Conservation (phyloP, 2,113 vertebrate genomes). For the Phaethornis superciliosus region DNA sequence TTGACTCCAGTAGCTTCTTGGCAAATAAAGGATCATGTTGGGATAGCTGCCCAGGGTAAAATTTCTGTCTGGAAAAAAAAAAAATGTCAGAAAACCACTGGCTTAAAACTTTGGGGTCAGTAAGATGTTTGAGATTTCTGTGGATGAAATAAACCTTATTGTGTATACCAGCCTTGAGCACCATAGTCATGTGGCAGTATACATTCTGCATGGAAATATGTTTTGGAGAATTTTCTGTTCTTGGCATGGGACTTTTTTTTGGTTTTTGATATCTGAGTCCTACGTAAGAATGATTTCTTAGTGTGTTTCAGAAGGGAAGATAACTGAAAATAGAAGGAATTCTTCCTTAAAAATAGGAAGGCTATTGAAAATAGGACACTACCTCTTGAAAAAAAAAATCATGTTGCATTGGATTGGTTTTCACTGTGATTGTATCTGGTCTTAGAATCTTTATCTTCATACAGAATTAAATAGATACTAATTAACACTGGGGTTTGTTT, state of each 20-base stretch:
- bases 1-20: not conserved
- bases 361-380: not conserved
- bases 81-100: not conserved
- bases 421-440: accelerated
- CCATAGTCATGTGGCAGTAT: too few relatives aligned
- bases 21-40: not conserved
- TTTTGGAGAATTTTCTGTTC: not conserved
- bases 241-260: not conserved
- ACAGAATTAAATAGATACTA: not conserved
- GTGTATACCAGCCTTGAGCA: not conserved
- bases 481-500: not conserved
- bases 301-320: not conserved
- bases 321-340: not conserved
- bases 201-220: not conserved
- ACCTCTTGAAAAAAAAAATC: not conserved
- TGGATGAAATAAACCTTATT: not conserved
- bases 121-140: not conserved
- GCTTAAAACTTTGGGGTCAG: not conserved
- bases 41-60: not conserved
- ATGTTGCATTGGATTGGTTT: not conserved
- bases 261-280: not conserved
- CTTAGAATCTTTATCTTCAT: not conserved
- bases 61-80: not conserved
- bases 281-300: not conserved
- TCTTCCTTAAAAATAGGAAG: not conserved